Evolutionary conservation across 2,797 vertebrate genomes (phyloP).

Genomic region (Cyprinodon diabolis): DNA sequence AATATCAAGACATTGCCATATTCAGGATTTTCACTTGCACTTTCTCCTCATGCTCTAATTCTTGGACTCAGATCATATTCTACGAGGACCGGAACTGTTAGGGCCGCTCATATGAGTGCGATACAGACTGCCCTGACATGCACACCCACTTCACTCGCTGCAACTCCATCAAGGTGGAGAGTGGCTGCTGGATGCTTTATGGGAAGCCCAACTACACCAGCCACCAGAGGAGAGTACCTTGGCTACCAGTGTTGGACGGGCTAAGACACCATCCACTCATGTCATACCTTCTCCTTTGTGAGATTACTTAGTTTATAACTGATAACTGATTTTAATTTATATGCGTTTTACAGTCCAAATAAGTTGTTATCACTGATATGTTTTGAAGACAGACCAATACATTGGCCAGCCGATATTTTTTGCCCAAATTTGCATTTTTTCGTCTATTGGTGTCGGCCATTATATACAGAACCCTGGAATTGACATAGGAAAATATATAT

Average conservation of each 20-base stretch:
- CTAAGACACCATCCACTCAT: slow-evolving; percentile 81
- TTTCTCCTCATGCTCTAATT: background rate
- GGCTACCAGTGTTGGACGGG: slow-evolving; percentile 86
- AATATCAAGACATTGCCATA: background rate
- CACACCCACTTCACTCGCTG: slow-evolving; percentile 83
- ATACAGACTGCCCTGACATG: slow-evolving; percentile 83
- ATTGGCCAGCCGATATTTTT: no score
- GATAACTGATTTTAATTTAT: background rate
- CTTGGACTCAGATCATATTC: slow-evolving; percentile 79
- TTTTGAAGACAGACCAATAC: no score
- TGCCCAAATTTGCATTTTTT: no score
- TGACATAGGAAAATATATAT: no score
- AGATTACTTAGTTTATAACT: slow-evolving; percentile 20
- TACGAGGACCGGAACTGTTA: slow-evolving; percentile 86
- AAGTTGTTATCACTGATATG: background rate
- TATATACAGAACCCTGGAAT: no score
- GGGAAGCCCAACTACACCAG: slow-evolving; percentile 84
- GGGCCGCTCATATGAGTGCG: slow-evolving; percentile 84
- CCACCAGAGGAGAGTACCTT: slow-evolving; percentile 81
- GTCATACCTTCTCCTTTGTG: slow-evolving; percentile 80
- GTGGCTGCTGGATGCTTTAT: slow-evolving; percentile 85
- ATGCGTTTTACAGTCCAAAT: background rate
- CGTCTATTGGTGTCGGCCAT: no score
- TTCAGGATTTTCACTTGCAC: background rate
- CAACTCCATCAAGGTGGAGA: slow-evolving; percentile 85